phyloP scores from a whole-genome alignment of 2,113 vertebrate genomes.

The Sturnus vulgaris region DNA sequence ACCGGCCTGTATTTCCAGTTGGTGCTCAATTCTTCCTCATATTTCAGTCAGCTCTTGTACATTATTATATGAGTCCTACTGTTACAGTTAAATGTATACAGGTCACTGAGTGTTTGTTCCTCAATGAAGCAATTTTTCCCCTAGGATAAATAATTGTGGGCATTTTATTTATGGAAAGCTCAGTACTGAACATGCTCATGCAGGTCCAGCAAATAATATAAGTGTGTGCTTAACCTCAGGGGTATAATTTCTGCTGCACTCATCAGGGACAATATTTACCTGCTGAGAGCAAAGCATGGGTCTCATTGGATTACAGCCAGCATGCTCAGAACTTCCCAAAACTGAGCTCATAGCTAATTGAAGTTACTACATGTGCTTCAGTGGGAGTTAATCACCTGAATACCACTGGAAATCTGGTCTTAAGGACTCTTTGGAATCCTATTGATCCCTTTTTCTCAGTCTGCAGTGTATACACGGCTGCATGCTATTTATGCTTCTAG shows the following conservation, averaged over 20 bases:
- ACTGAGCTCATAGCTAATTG: neutral
- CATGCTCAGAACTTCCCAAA: neutral
- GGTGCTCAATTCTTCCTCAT: neutral
- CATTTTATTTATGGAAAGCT: slow-evolving; percentile 16
- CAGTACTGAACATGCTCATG: neutral
- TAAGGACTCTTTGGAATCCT: neutral
- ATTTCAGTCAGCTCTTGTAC: neutral
- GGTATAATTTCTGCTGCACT: neutral
- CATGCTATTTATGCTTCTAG: neutral
- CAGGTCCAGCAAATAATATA: neutral
- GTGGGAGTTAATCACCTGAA: neutral
- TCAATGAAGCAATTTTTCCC: neutral
- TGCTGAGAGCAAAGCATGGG: neutral
- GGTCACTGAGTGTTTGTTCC: neutral
- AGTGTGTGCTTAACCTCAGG: neutral
- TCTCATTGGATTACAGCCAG: neutral
- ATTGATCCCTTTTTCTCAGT: neutral
- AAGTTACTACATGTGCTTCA: neutral
- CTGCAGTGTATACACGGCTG: neutral
- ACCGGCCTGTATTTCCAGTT: neutral
- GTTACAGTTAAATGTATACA: neutral
- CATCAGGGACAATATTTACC: neutral
- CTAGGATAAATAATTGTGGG: neutral
- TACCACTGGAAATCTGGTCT: neutral
- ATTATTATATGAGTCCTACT: neutral